Percentiles rank a stretch among this genome's conserved stretches.
phyloP scores from a whole-genome alignment of 2,888 invertebrate species.

The Tachystola acroxantha region DNA sequence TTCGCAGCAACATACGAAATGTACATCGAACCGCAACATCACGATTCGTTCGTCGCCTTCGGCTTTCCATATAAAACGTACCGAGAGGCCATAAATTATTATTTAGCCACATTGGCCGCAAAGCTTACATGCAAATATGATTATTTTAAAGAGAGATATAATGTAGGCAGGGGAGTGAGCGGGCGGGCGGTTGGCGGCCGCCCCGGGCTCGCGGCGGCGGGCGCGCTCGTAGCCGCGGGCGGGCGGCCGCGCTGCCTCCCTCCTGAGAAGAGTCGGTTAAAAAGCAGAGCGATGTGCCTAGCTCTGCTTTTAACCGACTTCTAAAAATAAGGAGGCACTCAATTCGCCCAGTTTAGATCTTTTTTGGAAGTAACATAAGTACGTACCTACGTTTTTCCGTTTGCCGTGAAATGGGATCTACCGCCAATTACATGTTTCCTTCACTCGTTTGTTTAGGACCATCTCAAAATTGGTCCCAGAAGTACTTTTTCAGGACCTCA shows the following conservation, averaged over 20 bases:
- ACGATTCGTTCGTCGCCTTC: slow-evolving; percentile 33
- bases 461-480: too few relatives aligned
- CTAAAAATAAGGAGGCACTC: too few relatives aligned
- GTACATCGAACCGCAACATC: slow-evolving; percentile 18
- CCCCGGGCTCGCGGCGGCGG: slow-evolving; percentile 19
- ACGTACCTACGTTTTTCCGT: too few relatives aligned
- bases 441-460: too few relatives aligned
- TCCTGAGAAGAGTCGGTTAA: too few relatives aligned
- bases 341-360: too few relatives aligned
- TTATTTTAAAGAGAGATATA: slow-evolving; percentile 20
- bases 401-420: too few relatives aligned
- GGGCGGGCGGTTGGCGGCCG: slow-evolving; percentile 12
- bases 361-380: too few relatives aligned
- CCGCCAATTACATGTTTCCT: too few relatives aligned
- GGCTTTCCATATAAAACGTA: slow-evolving; percentile 35
- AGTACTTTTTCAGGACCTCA: too few relatives aligned
- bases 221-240: slow-evolving; percentile 17
- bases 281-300: slow-evolving; percentile 39
- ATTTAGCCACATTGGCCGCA: slow-evolving; percentile 35
- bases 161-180: slow-evolving; percentile 18
- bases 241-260: slow-evolving; percentile 8
- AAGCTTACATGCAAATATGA: slow-evolving; percentile 30
- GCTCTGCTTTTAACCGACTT: slow-evolving; percentile 41
- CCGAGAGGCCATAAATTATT: slow-evolving; percentile 42
- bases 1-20: background rate